These are phyloP conservation scores for Rhabdomys dilectus DNA, from an alignment of 2,113 vertebrate species.

Conservation along the genomic window DNA sequence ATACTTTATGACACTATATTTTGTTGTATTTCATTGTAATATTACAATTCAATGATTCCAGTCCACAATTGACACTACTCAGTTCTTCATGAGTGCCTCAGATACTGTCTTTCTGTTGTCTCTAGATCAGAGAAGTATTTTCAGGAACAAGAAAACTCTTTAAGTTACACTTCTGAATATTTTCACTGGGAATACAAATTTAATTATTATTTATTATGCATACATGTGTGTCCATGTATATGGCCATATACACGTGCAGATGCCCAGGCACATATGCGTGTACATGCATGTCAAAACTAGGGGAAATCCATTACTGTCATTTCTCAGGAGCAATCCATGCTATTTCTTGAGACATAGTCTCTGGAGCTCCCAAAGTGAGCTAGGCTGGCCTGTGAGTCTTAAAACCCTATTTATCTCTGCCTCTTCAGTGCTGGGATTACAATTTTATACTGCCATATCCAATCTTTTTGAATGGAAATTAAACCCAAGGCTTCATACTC, in stretches of 20 bases:
- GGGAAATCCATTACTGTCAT: not conserved
- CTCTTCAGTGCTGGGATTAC: not conserved
- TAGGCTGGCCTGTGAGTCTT: not conserved
- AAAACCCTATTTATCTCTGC: not conserved
- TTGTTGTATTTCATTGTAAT: no score
- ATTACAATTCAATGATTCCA: not conserved
- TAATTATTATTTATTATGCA: not conserved
- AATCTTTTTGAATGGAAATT: not conserved
- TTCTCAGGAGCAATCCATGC: not conserved
- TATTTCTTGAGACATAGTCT: not conserved
- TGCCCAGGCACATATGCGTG: not conserved
- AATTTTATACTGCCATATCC: not conserved
- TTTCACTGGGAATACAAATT: not conserved
- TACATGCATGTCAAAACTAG: not conserved
- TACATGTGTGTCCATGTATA: not conserved
- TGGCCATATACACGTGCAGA: not conserved
- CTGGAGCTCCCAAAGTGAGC: not conserved
- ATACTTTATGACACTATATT: not conserved
- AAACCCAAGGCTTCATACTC: not conserved
- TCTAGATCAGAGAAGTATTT: not conserved
- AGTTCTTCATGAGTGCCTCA: not conserved
- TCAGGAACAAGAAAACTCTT: not conserved
- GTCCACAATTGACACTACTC: no score
- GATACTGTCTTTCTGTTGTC: not conserved
- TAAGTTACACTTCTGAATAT: not conserved